Percentiles rank a stretch among this genome's conserved stretches.
Conservation (phyloP, 2,888 invertebrate species). For the Mellilla xanthometata region DNA sequence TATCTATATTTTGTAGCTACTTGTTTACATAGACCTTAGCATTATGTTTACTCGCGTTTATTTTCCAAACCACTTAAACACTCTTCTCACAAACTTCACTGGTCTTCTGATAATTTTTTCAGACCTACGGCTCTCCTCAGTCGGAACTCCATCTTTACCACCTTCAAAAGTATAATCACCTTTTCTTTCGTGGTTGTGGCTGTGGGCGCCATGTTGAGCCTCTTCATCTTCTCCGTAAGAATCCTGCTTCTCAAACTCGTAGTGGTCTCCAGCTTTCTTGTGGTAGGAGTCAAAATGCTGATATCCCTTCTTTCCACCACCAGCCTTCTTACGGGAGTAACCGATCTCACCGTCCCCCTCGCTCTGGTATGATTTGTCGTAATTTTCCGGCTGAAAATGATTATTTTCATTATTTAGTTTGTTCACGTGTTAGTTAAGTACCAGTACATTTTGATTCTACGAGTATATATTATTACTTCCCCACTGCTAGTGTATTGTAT, state of each 20-base stretch:
- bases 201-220: conserved; percentile 71
- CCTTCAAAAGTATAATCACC: conserved; percentile 46
- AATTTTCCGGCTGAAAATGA: conserved; percentile 59
- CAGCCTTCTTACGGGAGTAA: conserved; percentile 84
- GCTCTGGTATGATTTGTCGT: conserved; percentile 83
- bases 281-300: conserved; percentile 88
- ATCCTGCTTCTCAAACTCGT: conserved; percentile 86
- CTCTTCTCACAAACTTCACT: conserved; percentile 30
- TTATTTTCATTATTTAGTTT: neutral
- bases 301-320: conserved; percentile 87
- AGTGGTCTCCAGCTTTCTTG: conserved; percentile 88
- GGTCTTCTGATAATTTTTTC: conserved; percentile 50
- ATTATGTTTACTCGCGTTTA: neutral
- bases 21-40: too few relatives aligned
- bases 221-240: conserved; percentile 83
- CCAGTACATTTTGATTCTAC: too few relatives aligned
- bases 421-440: too few relatives aligned
- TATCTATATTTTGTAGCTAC: too few relatives aligned
- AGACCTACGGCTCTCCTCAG: conserved; percentile 56
- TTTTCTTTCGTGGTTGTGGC: conserved; percentile 62
- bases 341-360: conserved; percentile 86
- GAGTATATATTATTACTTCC: too few relatives aligned
- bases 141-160: conserved; percentile 69
- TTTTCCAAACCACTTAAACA: conserved; percentile 53
- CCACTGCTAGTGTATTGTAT: too few relatives aligned